Conservation (phyloP, 2,888 invertebrate species). For the Brachycybe producta region DNA sequence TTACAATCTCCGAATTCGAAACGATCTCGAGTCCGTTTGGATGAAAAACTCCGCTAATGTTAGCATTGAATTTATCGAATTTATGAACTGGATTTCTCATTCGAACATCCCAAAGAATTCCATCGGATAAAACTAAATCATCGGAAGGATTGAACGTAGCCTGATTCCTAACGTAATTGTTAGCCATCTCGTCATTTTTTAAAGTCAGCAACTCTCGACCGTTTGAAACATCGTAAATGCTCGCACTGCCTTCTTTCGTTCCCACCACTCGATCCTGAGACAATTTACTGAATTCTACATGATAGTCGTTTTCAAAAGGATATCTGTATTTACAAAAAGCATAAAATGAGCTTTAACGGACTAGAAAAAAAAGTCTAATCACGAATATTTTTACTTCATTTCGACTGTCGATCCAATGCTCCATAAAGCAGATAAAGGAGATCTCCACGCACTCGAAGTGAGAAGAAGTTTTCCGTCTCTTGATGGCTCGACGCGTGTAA, state of each 20-base stretch:
- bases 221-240: conserved; percentile 77
- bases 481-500: conserved; percentile 50
- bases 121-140: conserved; percentile 86
- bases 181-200: conserved; percentile 62
- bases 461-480: conserved; percentile 61
- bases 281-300: conserved; percentile 71
- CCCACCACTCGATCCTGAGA: conserved; percentile 76
- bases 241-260: conserved; percentile 65
- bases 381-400: conserved; percentile 37
- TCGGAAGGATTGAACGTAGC: conserved; percentile 91
- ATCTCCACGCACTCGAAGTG: conserved; percentile 67
- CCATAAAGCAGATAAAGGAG: conserved; percentile 71
- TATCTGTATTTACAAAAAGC: conserved; percentile 11
- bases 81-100: conserved; percentile 79
- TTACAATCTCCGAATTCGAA: conserved; percentile 79
- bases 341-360: not conserved
- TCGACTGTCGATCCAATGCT: conserved; percentile 29
- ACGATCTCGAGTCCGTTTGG: conserved; percentile 91
- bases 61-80: conserved; percentile 93
- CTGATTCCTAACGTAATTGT: conserved; percentile 83
- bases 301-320: conserved; percentile 67
- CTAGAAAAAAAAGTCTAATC: not conserved
- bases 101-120: conserved; percentile 86
- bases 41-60: conserved; percentile 89
- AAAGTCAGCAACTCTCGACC: conserved; percentile 59